A percentile compares a stretch with the other conserved stretches of the same genome.
phyloP scores from a whole-genome alignment of 2,888 invertebrate genomes.

The Spicauda simplicius region DNA sequence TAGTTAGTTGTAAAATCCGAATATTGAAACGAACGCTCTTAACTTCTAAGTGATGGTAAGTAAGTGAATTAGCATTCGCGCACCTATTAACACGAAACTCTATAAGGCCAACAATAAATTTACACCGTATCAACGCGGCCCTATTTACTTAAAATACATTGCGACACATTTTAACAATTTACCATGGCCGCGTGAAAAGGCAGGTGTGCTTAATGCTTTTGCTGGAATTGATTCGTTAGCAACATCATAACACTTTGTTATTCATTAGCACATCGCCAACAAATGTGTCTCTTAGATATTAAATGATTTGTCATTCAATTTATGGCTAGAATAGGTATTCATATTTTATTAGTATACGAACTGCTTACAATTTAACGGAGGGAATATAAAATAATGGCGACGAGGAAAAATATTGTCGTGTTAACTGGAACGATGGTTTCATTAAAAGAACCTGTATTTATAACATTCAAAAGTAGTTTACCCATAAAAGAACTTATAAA shows the following conservation, averaged over 20 bases:
- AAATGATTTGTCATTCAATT: conserved; percentile 17
- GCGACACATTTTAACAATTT: conserved; percentile 43
- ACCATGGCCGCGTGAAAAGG: conserved; percentile 41
- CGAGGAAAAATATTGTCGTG: too few species aligned
- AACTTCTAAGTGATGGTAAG: not conserved
- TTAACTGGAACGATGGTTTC: too few species aligned
- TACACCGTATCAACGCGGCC: conserved; percentile 16
- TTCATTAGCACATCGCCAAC: conserved; percentile 64
- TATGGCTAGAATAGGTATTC: not conserved
- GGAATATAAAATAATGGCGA: too few species aligned
- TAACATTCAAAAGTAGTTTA: too few species aligned
- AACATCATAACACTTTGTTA: conserved; percentile 53
- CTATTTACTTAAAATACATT: conserved; percentile 34
- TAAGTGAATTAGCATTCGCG: conserved; percentile 16
- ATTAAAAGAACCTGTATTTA: too few species aligned
- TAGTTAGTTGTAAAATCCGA: too few species aligned
- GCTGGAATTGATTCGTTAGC: conserved; percentile 61
- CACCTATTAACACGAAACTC: conserved; percentile 26
- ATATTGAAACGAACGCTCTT: too few species aligned
- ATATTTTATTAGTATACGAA: too few species aligned
- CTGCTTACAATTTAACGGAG: too few species aligned
- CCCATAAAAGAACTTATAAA: too few species aligned
- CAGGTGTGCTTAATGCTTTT: conserved; percentile 34
- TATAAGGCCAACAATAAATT: conserved; percentile 35
- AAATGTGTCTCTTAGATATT: conserved; percentile 44